Conservation (phyloP, 2,888 invertebrate species). For the Drosophila nr. fundita region DNA sequence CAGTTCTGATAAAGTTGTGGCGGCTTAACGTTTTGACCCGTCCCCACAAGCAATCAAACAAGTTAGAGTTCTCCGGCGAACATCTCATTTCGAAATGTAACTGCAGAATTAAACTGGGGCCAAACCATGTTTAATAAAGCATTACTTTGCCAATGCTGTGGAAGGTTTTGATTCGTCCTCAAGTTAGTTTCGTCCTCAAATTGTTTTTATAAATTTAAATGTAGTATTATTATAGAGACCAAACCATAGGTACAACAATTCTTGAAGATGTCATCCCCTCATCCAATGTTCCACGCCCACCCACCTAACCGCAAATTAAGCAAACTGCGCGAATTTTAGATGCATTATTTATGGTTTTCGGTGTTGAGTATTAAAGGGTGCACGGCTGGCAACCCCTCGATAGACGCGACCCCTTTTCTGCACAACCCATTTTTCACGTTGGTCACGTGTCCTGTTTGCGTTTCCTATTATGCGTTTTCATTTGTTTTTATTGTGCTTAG, state of each 20-base stretch:
- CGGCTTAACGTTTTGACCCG: not conserved
- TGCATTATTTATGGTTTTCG: slow-evolving; percentile 70
- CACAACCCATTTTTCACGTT: not conserved
- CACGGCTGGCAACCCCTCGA: slow-evolving; percentile 25
- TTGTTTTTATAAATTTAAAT: not conserved
- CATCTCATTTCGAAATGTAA: not conserved
- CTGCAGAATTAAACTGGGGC: not conserved
- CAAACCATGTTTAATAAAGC: not conserved
- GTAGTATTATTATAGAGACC: not conserved
- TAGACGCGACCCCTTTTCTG: slow-evolving; percentile 1
- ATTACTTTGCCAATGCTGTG: not conserved
- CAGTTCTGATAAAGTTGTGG: not conserved
- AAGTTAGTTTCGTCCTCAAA: not conserved
- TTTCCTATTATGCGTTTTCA: slow-evolving; percentile 69
- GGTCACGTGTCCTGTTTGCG: slow-evolving; percentile 65
- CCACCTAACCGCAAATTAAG: slow-evolving; percentile 18
- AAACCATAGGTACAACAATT: not conserved
- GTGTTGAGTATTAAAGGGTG: slow-evolving; percentile 46
- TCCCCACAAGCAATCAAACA: not conserved
- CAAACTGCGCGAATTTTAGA: slow-evolving; percentile 40
- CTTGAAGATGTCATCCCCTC: not conserved
- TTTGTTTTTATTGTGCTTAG: slow-evolving; percentile 67
- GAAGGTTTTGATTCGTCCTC: not conserved
- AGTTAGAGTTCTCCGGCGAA: not conserved
- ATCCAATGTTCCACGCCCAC: slow-evolving; percentile 5